These are phyloP conservation scores for Hemiscyllium ocellatum DNA, from an alignment of 2,113 vertebrate genomes.

Conservation along the genomic window DNA sequence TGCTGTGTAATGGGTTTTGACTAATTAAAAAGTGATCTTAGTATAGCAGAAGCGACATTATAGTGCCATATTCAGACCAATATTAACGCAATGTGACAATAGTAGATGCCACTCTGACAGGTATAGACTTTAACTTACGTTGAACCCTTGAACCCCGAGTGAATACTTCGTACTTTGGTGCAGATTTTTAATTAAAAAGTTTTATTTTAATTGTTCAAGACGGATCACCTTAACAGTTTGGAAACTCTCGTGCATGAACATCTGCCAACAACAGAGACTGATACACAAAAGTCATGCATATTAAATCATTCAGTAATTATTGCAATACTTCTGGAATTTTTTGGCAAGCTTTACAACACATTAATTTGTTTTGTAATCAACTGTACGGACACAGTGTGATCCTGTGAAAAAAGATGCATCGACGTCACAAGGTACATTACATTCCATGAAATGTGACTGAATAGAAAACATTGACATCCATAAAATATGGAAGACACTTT, in stretches of 20 bases:
- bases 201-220: background rate
- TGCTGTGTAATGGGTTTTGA: background rate
- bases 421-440: constrained; percentile 10
- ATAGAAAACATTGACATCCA: constrained; percentile 11
- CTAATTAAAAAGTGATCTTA: background rate
- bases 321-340: background rate
- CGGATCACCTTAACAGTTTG: background rate
- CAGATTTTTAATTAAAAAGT: background rate
- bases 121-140: background rate
- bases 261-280: background rate
- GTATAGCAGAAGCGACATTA: background rate
- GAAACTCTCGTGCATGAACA: background rate
- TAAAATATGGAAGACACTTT: background rate
- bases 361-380: background rate
- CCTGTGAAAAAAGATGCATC: constrained; percentile 24
- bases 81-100: background rate
- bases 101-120: background rate
- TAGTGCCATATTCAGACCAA: background rate
- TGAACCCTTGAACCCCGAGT: background rate
- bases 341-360: constrained; percentile 23
- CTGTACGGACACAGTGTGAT: constrained; percentile 1
- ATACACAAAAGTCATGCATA: constrained; percentile 17
- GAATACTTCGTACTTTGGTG: background rate
- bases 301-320: constrained; percentile 22
- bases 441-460: constrained; percentile 17